Conservation (phyloP, 1,140 invertebrate genomes). For the Nixonia krombeini region DNA sequence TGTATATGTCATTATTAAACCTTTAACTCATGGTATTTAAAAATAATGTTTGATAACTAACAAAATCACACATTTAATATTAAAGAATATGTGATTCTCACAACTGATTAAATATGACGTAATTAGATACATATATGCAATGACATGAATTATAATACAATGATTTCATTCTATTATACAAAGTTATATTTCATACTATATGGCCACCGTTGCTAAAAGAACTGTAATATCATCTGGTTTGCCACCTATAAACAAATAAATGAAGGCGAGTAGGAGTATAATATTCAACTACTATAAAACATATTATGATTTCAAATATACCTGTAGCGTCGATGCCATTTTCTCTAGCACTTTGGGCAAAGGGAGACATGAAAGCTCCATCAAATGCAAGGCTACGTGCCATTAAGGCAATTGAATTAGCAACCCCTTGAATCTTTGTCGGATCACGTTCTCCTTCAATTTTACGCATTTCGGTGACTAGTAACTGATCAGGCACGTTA, state of each 20-base stretch:
- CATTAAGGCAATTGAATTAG: slow-evolving; percentile 95
- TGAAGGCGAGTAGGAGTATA: too few relatives aligned
- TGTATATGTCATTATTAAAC: too few relatives aligned
- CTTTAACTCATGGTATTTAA: background rate
- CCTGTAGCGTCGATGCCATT: slow-evolving; percentile 94
- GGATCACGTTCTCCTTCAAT: slow-evolving; percentile 81
- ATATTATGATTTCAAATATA: too few relatives aligned
- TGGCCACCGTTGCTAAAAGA: slow-evolving; percentile 89
- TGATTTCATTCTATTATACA: slow-evolving; percentile 66
- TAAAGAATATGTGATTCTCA: slow-evolving; percentile 61
- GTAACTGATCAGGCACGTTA: slow-evolving; percentile 92
- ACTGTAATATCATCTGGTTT: slow-evolving; percentile 99
- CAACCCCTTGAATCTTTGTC: slow-evolving; percentile 86
- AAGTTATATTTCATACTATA: slow-evolving; percentile 71
- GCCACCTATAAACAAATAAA: slow-evolving; percentile 80
- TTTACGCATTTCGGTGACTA: slow-evolving; percentile 85
- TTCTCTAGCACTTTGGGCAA: slow-evolving; percentile 90
- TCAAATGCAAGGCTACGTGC: slow-evolving; percentile 94
- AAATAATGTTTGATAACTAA: slow-evolving; percentile 34
- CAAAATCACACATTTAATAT: slow-evolving; percentile 58
- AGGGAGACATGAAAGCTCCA: slow-evolving; percentile 94
- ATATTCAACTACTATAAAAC: too few relatives aligned
- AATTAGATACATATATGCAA: slow-evolving; percentile 62
- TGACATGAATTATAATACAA: slow-evolving; percentile 71
- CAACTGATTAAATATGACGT: slow-evolving; percentile 56